Evolutionary conservation across 2,797 vertebrate species (phyloP).

Genomic region (Scleropages formosus): DNA sequence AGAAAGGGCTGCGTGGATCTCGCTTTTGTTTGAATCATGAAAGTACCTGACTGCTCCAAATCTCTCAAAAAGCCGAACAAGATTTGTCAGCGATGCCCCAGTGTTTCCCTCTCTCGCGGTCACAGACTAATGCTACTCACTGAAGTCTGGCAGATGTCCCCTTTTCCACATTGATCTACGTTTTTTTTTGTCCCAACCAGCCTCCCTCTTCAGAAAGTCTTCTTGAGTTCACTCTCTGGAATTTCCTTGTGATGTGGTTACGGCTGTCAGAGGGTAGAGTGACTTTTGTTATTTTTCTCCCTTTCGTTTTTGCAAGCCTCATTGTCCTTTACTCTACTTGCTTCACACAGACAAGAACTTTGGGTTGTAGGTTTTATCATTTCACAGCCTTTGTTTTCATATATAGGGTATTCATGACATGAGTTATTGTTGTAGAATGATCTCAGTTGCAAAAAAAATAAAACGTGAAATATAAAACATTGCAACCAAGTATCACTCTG

Average conservation of each 20-base stretch:
- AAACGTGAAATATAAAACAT: no score
- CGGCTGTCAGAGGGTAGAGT: constrained; percentile 1
- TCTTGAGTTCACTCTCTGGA: constrained; percentile 13
- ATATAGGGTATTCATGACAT: no score
- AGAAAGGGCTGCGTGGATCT: background rate
- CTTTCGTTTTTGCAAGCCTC: background rate
- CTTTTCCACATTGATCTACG: background rate
- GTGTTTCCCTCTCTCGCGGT: background rate
- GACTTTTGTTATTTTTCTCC: background rate
- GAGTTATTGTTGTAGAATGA: no score
- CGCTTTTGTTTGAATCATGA: constrained; percentile 4
- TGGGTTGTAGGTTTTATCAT: no score
- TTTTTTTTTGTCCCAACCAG: background rate
- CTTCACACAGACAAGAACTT: no score
- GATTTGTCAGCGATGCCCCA: constrained; percentile 8
- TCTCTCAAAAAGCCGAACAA: constrained; percentile 11
- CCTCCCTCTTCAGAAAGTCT: background rate
- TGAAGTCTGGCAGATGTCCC: constrained; percentile 2
- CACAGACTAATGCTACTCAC: background rate
- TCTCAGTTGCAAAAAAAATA: no score
- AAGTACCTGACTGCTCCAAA: background rate
- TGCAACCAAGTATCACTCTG: no score
- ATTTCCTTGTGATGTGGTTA: constrained; percentile 14
- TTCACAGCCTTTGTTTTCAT: no score
- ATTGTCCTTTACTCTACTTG: background rate